Evolutionary conservation across 2,888 invertebrate species (phyloP), one percentile per base, ranked within the genome.

Genomic region (Drosophila pseudotakahashii): DNA sequence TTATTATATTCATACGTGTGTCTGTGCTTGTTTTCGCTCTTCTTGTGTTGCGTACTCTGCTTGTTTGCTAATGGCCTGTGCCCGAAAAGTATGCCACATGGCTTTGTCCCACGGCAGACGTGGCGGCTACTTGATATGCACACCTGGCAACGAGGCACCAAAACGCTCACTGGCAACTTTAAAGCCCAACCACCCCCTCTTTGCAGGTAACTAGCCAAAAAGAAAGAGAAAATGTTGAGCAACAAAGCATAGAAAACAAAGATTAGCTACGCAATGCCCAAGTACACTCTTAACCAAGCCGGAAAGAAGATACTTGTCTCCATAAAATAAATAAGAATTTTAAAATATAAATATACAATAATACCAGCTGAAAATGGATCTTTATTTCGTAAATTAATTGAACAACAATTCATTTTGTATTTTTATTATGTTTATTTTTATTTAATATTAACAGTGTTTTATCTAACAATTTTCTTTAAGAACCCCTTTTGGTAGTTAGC

Each of bases 121-220:
- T 52, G 76, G 41, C 76, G 63, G 78, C 83, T 84, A 84, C 81
- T 83, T 83, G 78, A 81, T 83, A 86, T 86, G 82, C 86, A 75
- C 77, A 86, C 86, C 82, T 86, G 78, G 74, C 69, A 76, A 77
- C 70, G 70, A 67, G 60, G 55, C 50, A 47, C 69, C 64, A 48
- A 63, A 70, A 73, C 73, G 50, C 57, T 48, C 7, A 42, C 34
- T 26, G 47, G 26, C 34, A 73, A 69, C 62, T 75, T 82, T 78
- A 83, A 77, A 81, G 60, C 72, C 57, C 53, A 48, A 42, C 61
- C 60, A 78, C 73, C 73, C 79, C 77, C 66, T 47, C 73, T 63
- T 50, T 72, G 71, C 30, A 39, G 63, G 48, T 58, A 62, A 63
- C 67, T 66, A 44, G 47, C 55, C 19, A 44, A 16, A 36, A 30